phyloP scores from a whole-genome alignment of 2,888 invertebrate species.

The Cephus pygmeus region DNA sequence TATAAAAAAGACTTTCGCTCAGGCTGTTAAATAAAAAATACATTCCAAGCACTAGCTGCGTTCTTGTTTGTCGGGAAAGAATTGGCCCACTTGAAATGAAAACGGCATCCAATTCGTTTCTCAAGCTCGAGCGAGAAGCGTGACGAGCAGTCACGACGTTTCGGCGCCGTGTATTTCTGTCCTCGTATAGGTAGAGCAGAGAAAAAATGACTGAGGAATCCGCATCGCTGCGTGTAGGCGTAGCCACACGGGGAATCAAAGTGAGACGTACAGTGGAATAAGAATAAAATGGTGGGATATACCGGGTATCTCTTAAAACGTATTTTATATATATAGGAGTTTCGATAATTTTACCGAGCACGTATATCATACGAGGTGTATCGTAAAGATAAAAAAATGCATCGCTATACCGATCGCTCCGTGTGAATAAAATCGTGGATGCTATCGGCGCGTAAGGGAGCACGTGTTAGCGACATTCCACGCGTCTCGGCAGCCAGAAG shows the following conservation, averaged over 20 bases:
- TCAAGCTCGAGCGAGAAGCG: background rate
- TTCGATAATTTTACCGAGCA: too few species aligned
- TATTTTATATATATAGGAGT: background rate
- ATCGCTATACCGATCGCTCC: background rate
- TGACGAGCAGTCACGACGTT: background rate
- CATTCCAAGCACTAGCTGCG: background rate
- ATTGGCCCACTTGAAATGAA: too few species aligned
- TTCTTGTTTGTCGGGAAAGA: background rate
- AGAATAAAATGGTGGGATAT: background rate
- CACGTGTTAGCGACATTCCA: slow-evolving; percentile 40
- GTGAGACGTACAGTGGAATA: background rate
- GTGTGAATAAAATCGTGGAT: background rate
- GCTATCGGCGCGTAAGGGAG: slow-evolving; percentile 1
- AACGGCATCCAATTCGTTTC: background rate
- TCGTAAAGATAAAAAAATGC: background rate
- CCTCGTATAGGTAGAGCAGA: slow-evolving; percentile 15
- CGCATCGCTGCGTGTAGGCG: background rate
- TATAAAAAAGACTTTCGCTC: background rate
- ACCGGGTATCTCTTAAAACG: background rate
- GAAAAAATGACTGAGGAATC: background rate
- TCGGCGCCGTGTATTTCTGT: slow-evolving; percentile 2
- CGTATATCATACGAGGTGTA: too few species aligned
- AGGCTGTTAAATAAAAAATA: background rate
- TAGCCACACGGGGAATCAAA: background rate
- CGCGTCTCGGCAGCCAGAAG: slow-evolving; percentile 46